phyloP scores from a whole-genome alignment of 1,140 invertebrate species.

The Tachypleus tridentatus region DNA sequence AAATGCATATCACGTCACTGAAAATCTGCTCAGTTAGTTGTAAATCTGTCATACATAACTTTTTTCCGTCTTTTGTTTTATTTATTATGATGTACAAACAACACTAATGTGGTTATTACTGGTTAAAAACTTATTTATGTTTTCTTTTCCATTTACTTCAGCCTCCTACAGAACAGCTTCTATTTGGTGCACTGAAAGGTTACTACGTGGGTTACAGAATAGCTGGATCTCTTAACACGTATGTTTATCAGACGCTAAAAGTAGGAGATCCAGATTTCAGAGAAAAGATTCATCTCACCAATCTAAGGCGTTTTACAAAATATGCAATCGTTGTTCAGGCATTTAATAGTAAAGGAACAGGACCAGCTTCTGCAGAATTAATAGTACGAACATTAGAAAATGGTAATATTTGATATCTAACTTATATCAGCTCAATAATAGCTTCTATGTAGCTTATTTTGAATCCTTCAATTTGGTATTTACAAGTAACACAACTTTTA shows the following conservation, averaged over 20 bases:
- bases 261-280: conserved; percentile 13
- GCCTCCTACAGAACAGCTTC: conserved; percentile 20
- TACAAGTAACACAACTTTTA: too few species aligned
- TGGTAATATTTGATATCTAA: conserved; percentile 1
- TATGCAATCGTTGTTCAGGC: conserved; percentile 40
- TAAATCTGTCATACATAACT: too few species aligned
- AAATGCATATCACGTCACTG: too few species aligned
- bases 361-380: neutral
- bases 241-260: conserved; percentile 22
- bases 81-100: too few species aligned
- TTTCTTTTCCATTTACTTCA: conserved; percentile 9
- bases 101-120: too few species aligned
- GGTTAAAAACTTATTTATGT: too few species aligned
- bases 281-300: conserved; percentile 18
- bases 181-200: conserved; percentile 35
- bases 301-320: conserved; percentile 28
- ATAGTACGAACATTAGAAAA: conserved; percentile 9
- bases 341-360: conserved; percentile 29
- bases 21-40: too few species aligned
- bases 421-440: too few species aligned
- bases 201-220: conserved; percentile 39
- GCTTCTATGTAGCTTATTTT: too few species aligned
- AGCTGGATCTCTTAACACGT: conserved; percentile 27
- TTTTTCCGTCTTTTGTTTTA: too few species aligned
- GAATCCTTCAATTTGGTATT: too few species aligned